Conservation (phyloP, 2,797 vertebrate genomes). For the Anguilla obscura region DNA sequence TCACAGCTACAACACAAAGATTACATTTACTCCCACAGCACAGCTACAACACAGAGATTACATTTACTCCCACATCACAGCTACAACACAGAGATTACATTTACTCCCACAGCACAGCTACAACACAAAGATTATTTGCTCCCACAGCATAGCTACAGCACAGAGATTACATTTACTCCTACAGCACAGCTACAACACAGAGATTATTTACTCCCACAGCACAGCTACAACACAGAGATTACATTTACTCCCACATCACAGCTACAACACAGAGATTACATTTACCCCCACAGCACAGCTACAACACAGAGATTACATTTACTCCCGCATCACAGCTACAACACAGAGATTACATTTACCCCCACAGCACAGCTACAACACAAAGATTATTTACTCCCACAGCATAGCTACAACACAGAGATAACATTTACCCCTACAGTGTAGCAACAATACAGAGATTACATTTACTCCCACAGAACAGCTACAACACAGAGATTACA, state of each 20-base stretch:
- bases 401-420: background rate
- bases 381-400: background rate
- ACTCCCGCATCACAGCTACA: constrained; percentile 58
- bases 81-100: background rate
- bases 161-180: background rate
- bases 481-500: constrained; percentile 54
- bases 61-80: background rate
- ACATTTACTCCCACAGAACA: constrained; percentile 78
- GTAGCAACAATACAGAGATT: background rate
- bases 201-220: too few relatives aligned
- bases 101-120: constrained; percentile 52
- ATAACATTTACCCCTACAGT: constrained; percentile 50
- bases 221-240: too few relatives aligned
- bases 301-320: too few relatives aligned
- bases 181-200: too few relatives aligned
- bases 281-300: too few relatives aligned
- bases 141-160: constrained; percentile 79
- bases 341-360: constrained; percentile 58
- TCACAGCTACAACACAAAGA: constrained; percentile 70
- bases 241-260: too few relatives aligned
- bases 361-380: constrained; percentile 63
- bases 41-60: background rate
- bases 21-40: constrained; percentile 62
- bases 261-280: too few relatives aligned
- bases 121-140: constrained; percentile 48